Evolutionary conservation across 2,888 invertebrate species (phyloP), one percentile per base, ranked within the genome.

Genomic region (Drosophila prostipennis): DNA sequence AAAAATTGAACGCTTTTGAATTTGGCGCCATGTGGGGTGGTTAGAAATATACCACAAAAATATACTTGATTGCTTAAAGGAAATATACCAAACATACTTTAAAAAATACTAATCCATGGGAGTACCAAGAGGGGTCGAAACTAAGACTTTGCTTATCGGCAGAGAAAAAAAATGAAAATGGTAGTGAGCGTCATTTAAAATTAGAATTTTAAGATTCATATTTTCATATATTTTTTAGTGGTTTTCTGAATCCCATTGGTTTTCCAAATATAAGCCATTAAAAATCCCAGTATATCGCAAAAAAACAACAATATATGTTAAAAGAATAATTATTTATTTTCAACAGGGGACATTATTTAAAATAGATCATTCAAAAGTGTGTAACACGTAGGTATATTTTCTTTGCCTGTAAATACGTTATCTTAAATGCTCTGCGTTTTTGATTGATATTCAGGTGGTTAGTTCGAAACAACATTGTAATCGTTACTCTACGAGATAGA

Each of bases 311-410:
- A n/a, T 2, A 2, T 61, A 64, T 64, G 60, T 67, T 73, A 77
- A 56, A 71, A 89, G 83, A 87, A 90, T 87, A 84, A 77, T 79
- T 90, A 80, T 82, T 88, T 83, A 88, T 89, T 80, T 78, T 83
- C 87, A 90, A 89, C 89, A 82, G 80, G 83, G 73, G 29, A 79
- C 78, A 86, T 83, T 87, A 86, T 86, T 79, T 65, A 72, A 72
- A 74, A 76, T 71, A 77, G 68, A 77, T 79, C 40, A 60, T 75
- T 72, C 52, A 79, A 72, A 76, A 60, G 60, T 85, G 79, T 81
- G 72, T 69, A 72, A 84, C 56, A 81, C 61, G 57, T 64, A 81
- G 59, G 57, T 64, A 40, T 76, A 65, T 55, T 49, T 70, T 71
- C 71, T 80, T 54, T 64, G 72, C 51, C 36, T 56, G 76, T 78